A percentile compares a stretch with the other conserved stretches of the same genome.
These are phyloP conservation scores for Melanophora roralis DNA, from an alignment of 2,888 invertebrate species.

Conservation along the genomic window DNA sequence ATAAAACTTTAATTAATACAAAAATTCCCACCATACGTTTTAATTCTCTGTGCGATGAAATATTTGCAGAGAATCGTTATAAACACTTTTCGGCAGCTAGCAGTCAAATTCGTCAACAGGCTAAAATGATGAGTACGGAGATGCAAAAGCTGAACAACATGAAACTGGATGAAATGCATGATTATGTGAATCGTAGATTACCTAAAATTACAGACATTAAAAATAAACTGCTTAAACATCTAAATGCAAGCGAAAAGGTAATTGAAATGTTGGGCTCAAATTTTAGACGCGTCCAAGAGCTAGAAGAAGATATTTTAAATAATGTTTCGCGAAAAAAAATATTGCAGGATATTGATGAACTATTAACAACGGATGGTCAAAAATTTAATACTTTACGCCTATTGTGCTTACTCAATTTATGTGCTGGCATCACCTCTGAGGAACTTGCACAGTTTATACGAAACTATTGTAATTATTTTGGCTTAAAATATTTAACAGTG, in stretches of 20 bases:
- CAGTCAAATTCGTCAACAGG: slow-evolving; percentile 88
- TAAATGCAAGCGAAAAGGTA: slow-evolving; percentile 94
- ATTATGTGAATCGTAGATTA: slow-evolving; percentile 92
- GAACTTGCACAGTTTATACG: slow-evolving; percentile 85
- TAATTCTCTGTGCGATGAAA: slow-evolving; percentile 83
- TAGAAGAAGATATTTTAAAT: slow-evolving; percentile 87
- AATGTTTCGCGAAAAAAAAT: slow-evolving; percentile 85
- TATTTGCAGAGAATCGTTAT: slow-evolving; percentile 92
- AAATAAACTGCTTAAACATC: slow-evolving; percentile 90
- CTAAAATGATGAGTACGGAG: slow-evolving; percentile 87
- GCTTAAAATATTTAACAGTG: slow-evolving; percentile 87
- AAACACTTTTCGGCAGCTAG: slow-evolving; percentile 95
- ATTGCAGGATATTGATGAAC: slow-evolving; percentile 87
- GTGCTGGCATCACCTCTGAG: slow-evolving; percentile 85
- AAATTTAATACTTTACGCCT: slow-evolving; percentile 84
- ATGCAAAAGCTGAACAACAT: slow-evolving; percentile 85
- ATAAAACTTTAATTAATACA: not conserved
- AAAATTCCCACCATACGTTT: slow-evolving; percentile 78
- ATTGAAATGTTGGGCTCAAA: slow-evolving; percentile 86
- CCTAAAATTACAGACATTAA: slow-evolving; percentile 90
- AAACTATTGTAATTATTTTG: slow-evolving; percentile 92
- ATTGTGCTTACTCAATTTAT: slow-evolving; percentile 88
- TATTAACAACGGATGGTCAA: slow-evolving; percentile 85
- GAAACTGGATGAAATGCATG: slow-evolving; percentile 92
- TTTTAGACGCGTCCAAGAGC: slow-evolving; percentile 84